Evolutionary conservation across 2,797 vertebrate genomes (phyloP), one percentile per base, ranked within the genome.

Genomic region (Muscicapa comitata): DNA sequence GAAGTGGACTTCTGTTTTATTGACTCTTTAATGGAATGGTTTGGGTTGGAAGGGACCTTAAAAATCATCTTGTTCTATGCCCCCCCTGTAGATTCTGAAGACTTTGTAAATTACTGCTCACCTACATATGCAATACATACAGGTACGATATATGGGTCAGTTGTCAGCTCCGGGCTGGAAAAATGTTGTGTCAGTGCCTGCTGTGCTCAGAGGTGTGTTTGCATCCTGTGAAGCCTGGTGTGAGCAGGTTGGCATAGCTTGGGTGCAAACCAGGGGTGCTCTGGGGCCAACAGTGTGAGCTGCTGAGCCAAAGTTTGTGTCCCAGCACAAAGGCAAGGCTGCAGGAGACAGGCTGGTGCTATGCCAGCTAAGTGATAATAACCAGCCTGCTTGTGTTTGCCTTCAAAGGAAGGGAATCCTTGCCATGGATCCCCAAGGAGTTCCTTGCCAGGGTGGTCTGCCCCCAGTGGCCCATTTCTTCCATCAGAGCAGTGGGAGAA

Each of bases 241-340:
- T 55, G 67, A 51, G 40, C 50, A 75, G 61, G 21, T 59, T 67
- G 58, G 7, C 28, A 3, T 4, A 25, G 26, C 16, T 54, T 16
- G 0, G 11, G n/a, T 50, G 61, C 31, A 61, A 65, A 18, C 20
- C 43, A 9, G 33, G 3, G 17, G 9, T 37, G 45, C 65, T n/a
- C 42, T 55, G 37, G n/a, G 19, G 48, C 21, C 51, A 63, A 33
- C 67, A 25, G 13, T 0, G 0, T 6, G 25, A 81, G 19, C 26
- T 47, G 0, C 21, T 43, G 75, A 72, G 38, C 23, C 7, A 7
- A 7, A 5, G 7, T 9, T 16, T 4, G 0, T 11, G 24, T 45
- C 13, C 25, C 42, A 24, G 68, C 31, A 48, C 12, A 53, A 53
- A 37, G 40, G 37, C 28, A 48, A 57, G 55, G 31, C 50, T 76